Conservation (phyloP, 2,797 vertebrate species). For the Phyllotis vaccarum region DNA sequence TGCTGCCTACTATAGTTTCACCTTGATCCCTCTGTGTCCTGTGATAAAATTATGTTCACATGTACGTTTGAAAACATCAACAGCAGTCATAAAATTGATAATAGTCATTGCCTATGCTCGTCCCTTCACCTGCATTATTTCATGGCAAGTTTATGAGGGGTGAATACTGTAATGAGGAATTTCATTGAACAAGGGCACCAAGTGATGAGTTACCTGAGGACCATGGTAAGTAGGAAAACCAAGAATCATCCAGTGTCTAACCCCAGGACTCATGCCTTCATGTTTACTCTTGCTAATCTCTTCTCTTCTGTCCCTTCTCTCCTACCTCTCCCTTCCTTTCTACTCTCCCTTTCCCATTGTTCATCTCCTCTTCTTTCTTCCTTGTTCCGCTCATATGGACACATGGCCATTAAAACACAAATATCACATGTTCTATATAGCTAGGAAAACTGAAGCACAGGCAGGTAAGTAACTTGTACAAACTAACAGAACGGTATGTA, state of each 20-base stretch:
- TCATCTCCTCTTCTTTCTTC: not conserved
- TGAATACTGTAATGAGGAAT: not conserved
- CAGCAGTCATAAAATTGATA: conserved; percentile 11
- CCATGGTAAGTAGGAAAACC: not conserved
- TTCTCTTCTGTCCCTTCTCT: not conserved
- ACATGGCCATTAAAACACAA: not conserved
- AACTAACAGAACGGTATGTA: not conserved
- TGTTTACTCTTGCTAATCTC: not conserved
- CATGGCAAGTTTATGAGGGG: not conserved
- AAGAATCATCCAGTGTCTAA: conserved; percentile 21
- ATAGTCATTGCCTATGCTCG: not conserved
- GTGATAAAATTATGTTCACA: not conserved
- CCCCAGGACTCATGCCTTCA: not conserved
- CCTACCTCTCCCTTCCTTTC: no score
- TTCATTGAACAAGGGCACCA: not conserved
- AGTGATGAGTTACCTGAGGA: not conserved
- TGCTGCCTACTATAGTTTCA: not conserved
- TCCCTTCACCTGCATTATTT: not conserved
- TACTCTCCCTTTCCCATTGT: not conserved
- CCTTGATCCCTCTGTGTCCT: not conserved
- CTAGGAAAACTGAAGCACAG: conserved; percentile 8
- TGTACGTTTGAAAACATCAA: not conserved
- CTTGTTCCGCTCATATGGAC: not conserved
- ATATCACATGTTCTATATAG: not conserved
- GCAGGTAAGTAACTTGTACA: not conserved